A percentile compares a stretch with the other conserved stretches of the same genome.
Conservation (phyloP, 2,113 vertebrate genomes). For the Aspidoscelis tigris region DNA sequence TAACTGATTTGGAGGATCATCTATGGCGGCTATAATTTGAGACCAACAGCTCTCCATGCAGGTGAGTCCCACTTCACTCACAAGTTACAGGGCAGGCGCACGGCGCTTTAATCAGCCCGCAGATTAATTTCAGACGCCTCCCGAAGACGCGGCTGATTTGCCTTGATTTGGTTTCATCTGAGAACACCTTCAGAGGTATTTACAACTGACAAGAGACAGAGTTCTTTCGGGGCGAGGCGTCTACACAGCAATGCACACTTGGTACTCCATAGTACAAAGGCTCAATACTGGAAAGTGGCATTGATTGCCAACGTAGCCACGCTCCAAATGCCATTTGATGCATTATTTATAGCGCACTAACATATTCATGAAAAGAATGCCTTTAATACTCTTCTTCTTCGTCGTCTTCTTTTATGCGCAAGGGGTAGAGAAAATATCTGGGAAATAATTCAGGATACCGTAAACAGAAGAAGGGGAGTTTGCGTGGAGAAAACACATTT, state of each 20-base stretch:
- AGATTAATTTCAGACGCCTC: conserved; percentile 16
- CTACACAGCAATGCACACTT: not conserved
- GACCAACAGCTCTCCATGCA: not conserved
- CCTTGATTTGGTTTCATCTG: not conserved
- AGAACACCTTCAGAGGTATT: not conserved
- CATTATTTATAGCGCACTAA: not conserved
- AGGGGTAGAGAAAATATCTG: not conserved
- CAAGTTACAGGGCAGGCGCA: not conserved
- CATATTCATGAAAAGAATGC: conserved; percentile 1
- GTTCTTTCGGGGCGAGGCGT: not conserved
- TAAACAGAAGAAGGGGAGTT: not conserved
- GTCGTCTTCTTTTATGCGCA: not conserved
- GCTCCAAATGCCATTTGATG: not conserved
- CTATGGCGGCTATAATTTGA: not conserved
- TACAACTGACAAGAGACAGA: not conserved
- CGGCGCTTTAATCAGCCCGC: not conserved
- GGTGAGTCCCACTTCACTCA: not conserved
- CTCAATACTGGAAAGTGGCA: not conserved
- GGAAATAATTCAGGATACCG: not conserved
- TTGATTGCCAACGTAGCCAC: not conserved
- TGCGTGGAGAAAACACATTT: not conserved
- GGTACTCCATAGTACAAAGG: not conserved
- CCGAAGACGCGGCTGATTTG: not conserved
- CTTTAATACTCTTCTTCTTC: not conserved
- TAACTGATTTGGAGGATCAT: not conserved